Percentiles rank a stretch among this genome's conserved stretches.
Evolutionary conservation across 1,140 invertebrate genomes (phyloP).

Genomic region (Drosophila sulfurigaster): DNA sequence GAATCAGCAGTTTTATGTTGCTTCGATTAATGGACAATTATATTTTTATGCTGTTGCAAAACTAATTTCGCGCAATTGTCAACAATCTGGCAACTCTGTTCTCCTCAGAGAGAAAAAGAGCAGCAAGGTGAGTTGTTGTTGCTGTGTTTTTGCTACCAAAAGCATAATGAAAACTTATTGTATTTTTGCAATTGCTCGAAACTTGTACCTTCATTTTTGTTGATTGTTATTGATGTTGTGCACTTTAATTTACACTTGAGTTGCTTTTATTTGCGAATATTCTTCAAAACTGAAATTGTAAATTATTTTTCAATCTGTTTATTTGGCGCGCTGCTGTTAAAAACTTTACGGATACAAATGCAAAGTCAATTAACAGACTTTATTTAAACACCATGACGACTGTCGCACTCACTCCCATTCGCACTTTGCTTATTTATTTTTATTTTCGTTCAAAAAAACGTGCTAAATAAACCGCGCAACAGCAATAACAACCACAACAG

Average conservation of each 20-base stretch:
- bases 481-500: slow-evolving; percentile 21
- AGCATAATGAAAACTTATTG: slow-evolving; percentile 35
- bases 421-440: slow-evolving; percentile 41
- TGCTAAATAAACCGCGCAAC: slow-evolving; percentile 58
- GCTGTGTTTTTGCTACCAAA: slow-evolving; percentile 31
- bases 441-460: slow-evolving; percentile 41
- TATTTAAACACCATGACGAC: slow-evolving; percentile 50
- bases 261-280: slow-evolving; percentile 43
- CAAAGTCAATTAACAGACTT: slow-evolving; percentile 65
- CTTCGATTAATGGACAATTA: slow-evolving; percentile 29
- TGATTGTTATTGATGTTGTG: slow-evolving; percentile 18
- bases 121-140: slow-evolving; percentile 40
- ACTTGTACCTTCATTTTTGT: slow-evolving; percentile 20
- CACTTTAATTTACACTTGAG: slow-evolving; percentile 42
- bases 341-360: slow-evolving; percentile 52
- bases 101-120: slow-evolving; percentile 17
- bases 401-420: slow-evolving; percentile 32
- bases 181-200: slow-evolving; percentile 25
- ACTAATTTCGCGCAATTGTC: slow-evolving; percentile 1
- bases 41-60: slow-evolving; percentile 16
- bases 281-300: slow-evolving; percentile 39
- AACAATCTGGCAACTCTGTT: slow-evolving; percentile 40
- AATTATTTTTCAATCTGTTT: slow-evolving; percentile 52
- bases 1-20: slow-evolving; percentile 28
- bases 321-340: slow-evolving; percentile 56